Percentiles rank a stretch among this genome's conserved stretches.
Conservation (phyloP, 2,113 vertebrate species). For the Pangasianodon hypophthalmus region DNA sequence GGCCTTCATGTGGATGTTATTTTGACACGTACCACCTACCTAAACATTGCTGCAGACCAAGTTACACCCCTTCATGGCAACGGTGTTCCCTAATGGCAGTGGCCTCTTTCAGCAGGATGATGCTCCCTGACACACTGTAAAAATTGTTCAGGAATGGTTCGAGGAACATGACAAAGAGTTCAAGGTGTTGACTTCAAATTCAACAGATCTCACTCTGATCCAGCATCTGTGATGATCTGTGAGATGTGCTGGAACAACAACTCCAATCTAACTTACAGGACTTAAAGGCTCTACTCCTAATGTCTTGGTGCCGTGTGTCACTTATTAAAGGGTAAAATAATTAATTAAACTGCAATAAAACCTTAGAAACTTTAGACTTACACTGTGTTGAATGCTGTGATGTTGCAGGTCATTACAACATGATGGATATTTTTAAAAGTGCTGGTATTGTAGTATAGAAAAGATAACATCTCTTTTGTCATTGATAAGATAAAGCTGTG, state of each 20-base stretch:
- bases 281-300: neutral
- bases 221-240: neutral
- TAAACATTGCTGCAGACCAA: neutral
- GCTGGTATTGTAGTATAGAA: neutral
- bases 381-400: neutral
- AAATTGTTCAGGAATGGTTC: neutral
- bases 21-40: neutral
- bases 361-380: neutral
- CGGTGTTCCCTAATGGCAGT: no score
- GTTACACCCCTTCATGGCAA: no score
- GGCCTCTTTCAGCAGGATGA: neutral
- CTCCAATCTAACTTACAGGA: neutral
- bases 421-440: neutral
- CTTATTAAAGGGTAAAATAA: neutral
- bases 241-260: neutral
- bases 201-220: neutral
- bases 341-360: neutral
- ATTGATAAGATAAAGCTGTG: neutral
- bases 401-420: neutral
- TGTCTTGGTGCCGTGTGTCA: neutral
- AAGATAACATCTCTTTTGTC: neutral
- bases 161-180: neutral
- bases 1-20: neutral
- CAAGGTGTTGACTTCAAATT: neutral
- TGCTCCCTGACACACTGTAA: neutral